Conservation (phyloP, 2,797 vertebrate genomes). For the Helicolenus hilgendorfi region DNA sequence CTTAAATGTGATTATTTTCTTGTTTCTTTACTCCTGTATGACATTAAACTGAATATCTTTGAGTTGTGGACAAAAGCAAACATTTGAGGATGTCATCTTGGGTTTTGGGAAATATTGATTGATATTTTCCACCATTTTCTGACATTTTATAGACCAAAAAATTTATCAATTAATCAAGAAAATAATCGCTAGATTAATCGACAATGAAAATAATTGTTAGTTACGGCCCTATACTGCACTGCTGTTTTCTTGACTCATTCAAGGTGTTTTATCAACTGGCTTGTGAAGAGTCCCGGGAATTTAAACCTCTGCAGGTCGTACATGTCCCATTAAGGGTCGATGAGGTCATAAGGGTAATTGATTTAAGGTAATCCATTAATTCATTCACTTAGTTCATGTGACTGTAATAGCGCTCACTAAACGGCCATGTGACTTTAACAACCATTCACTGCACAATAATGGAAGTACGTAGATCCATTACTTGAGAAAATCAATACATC, state of each 20-base stretch:
- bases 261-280: constrained; percentile 5
- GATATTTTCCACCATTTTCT: too few species aligned
- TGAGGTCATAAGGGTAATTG: constrained; percentile 58
- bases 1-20: too few species aligned
- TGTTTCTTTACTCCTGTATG: too few species aligned
- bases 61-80: too few species aligned
- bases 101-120: too few species aligned
- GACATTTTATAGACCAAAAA: too few species aligned
- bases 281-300: constrained; percentile 5
- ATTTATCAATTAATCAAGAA: too few species aligned
- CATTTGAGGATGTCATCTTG: too few species aligned
- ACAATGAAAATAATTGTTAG: too few species aligned
- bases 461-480: neutral
- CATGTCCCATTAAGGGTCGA: constrained; percentile 17
- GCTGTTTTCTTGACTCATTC: neutral
- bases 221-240: neutral
- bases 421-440: constrained; percentile 17
- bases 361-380: constrained; percentile 70
- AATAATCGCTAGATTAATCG: too few species aligned
- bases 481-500: neutral
- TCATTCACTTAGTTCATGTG: constrained; percentile 43
- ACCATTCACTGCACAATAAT: neutral
- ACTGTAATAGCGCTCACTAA: constrained; percentile 31
- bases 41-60: too few species aligned
- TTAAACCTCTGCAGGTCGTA: constrained; percentile 17